phyloP scores from a whole-genome alignment of 92 coral and sea anemone species.

The Phenganax stokvisi region DNA sequence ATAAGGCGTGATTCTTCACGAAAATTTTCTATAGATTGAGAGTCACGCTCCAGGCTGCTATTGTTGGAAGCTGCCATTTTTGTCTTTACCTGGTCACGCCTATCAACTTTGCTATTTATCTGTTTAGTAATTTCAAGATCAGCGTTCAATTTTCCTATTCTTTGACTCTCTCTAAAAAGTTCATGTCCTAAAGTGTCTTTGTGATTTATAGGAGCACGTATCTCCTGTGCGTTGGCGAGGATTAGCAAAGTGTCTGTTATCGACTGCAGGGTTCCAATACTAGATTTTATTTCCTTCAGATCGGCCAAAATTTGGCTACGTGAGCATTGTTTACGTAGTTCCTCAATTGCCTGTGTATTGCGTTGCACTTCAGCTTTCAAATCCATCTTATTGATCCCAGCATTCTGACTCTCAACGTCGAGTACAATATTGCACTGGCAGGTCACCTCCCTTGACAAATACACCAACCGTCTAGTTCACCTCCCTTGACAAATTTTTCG shows the following conservation, averaged over 20 bases:
- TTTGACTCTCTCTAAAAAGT: background rate
- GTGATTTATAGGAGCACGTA: background rate
- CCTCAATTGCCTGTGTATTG: no score
- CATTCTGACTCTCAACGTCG: no score
- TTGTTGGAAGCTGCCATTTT: background rate
- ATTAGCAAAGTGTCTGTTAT: background rate
- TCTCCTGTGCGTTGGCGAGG: background rate
- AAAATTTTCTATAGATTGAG: background rate
- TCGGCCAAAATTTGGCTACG: background rate
- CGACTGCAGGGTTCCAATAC: slow-evolving; percentile 1
- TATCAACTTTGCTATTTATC: background rate
- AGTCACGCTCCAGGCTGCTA: background rate
- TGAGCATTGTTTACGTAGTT: background rate
- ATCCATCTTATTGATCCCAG: no score
- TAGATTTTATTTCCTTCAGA: background rate
- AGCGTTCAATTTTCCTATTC: background rate
- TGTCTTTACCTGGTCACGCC: background rate
- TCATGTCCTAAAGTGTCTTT: background rate
- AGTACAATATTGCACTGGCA: no score
- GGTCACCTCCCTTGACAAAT: no score
- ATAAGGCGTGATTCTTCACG: background rate
- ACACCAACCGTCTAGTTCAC: no score
- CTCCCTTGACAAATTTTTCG: no score
- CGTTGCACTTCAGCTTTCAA: no score
- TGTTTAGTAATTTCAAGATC: background rate